phyloP scores from a whole-genome alignment of 2,113 vertebrate genomes.

The Callipepla squamata region DNA sequence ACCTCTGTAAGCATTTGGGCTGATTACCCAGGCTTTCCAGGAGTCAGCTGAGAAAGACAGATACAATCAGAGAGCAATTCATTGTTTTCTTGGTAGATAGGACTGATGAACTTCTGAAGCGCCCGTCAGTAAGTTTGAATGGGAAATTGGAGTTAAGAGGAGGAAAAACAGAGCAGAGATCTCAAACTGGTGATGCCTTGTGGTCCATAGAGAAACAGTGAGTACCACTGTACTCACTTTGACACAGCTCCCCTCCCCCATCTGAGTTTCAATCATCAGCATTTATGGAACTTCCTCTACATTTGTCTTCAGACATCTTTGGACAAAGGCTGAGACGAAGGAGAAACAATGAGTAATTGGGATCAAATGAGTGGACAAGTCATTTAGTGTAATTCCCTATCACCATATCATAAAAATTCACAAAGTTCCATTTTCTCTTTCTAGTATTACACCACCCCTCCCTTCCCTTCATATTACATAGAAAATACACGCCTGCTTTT shows the following conservation, averaged over 20 bases:
- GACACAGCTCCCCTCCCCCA: not conserved
- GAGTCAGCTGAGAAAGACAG: not conserved
- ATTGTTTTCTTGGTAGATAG: not conserved
- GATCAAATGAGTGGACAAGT: not conserved
- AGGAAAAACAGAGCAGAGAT: not conserved
- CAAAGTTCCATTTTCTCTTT: not conserved
- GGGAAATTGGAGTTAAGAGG: not conserved
- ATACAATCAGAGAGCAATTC: accelerated
- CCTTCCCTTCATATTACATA: not conserved
- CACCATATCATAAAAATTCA: not conserved
- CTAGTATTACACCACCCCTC: not conserved
- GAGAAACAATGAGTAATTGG: not conserved
- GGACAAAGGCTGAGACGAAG: not conserved
- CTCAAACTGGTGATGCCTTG: not conserved
- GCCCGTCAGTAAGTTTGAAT: not conserved
- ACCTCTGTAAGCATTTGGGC: not conserved
- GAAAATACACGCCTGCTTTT: not conserved
- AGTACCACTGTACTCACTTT: not conserved
- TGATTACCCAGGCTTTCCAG: not conserved
- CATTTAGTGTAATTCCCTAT: not conserved
- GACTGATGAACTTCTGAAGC: not conserved
- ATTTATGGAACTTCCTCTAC: not conserved
- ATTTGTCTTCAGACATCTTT: not conserved
- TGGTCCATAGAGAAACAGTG: not conserved
- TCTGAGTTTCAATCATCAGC: not conserved